These are phyloP conservation scores for Eupsittula cactorum DNA, from an alignment of 2,113 vertebrate genomes.

Conservation along the genomic window DNA sequence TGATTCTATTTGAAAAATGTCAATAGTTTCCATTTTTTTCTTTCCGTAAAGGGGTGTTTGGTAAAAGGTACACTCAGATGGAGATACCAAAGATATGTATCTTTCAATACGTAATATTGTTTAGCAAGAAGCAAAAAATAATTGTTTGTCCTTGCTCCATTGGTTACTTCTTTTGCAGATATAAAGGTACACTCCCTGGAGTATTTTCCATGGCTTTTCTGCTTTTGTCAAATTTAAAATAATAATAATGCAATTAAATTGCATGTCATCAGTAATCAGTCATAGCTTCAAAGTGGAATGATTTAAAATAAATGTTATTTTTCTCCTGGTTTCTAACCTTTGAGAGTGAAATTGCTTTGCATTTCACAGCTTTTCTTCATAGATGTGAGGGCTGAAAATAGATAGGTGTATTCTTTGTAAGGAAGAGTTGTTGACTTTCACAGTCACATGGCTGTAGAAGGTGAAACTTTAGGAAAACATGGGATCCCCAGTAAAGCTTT, in stretches of 20 bases:
- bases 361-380: not conserved
- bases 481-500: not conserved
- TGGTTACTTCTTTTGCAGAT: not conserved
- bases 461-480: not conserved
- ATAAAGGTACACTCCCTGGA: not conserved
- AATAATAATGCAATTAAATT: not conserved
- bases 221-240: not conserved
- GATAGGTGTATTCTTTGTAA: not conserved
- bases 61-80: not conserved
- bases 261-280: not conserved
- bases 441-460: not conserved
- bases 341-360: not conserved
- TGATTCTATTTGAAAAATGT: not conserved
- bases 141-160: not conserved
- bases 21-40: not conserved
- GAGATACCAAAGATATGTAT: not conserved
- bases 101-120: not conserved
- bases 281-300: not conserved
- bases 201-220: not conserved
- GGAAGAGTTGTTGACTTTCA: not conserved
- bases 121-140: not conserved
- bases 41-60: not conserved
- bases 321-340: not conserved
- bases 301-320: not conserved
- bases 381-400: not conserved